Conservation (phyloP, 1,140 invertebrate genomes). For the Limonius californicus region DNA sequence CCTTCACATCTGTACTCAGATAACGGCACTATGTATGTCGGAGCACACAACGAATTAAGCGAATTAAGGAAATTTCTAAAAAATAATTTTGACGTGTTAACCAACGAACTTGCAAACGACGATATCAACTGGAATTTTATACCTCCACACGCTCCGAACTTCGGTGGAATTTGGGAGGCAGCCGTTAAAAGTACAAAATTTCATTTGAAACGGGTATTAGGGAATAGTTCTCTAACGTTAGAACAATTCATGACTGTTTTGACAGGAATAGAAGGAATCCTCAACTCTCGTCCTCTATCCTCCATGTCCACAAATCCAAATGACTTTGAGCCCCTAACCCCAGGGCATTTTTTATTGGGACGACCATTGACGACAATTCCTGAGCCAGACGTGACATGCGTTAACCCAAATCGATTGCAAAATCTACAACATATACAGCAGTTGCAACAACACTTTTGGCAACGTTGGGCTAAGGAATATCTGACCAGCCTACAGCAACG, state of each 20-base stretch:
- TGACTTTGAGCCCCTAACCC: neutral
- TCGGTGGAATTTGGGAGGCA: constrained; percentile 11
- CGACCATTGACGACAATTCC: too few species aligned
- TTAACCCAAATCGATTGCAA: too few species aligned
- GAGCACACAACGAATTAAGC: constrained; percentile 18
- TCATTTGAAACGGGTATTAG: constrained; percentile 2
- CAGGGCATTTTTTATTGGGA: neutral
- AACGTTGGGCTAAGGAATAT: too few species aligned
- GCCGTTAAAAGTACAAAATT: constrained; percentile 2
- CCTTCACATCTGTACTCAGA: constrained; percentile 21
- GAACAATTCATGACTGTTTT: neutral
- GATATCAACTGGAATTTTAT: constrained; percentile 48
- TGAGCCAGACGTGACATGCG: too few species aligned
- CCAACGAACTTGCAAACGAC: constrained; percentile 13
- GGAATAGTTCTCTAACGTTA: neutral
- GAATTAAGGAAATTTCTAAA: neutral
- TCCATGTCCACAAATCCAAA: neutral
- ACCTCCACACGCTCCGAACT: constrained; percentile 34
- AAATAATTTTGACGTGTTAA: neutral
- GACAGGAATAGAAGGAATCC: neutral
- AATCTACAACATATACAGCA: too few species aligned
- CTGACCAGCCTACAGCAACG: too few species aligned
- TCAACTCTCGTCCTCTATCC: neutral
- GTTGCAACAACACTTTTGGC: too few species aligned
- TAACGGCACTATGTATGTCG: constrained; percentile 28